These are phyloP conservation scores for Brachyrhaphis roseni DNA, from an alignment of 2,797 vertebrate species.

Conservation along the genomic window DNA sequence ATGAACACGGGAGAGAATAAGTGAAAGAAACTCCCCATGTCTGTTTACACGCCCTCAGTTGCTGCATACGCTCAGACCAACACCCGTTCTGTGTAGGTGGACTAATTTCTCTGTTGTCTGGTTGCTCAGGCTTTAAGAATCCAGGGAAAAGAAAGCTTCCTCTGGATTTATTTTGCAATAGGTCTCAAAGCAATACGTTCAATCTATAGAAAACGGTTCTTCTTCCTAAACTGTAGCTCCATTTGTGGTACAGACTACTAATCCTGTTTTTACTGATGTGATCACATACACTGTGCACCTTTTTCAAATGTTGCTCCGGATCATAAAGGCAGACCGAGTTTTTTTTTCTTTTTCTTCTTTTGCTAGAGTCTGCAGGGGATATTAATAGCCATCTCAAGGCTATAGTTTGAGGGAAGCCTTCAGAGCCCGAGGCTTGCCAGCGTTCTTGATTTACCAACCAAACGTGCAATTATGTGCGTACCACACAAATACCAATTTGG, in stretches of 20 bases:
- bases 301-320: conserved; percentile 43
- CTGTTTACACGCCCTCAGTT: conserved; percentile 13
- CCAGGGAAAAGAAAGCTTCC: conserved; percentile 38
- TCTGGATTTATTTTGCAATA: conserved; percentile 27
- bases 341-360: conserved; percentile 26
- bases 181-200: conserved; percentile 36
- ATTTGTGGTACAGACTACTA: conserved; percentile 26
- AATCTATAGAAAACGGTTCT: conserved; percentile 38
- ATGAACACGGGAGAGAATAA: conserved; percentile 6
- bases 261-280: conserved; percentile 38
- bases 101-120: conserved; percentile 38
- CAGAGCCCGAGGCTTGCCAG: conserved; percentile 76
- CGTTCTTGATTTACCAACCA: conserved; percentile 81
- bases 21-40: conserved; percentile 32
- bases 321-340: conserved; percentile 45
- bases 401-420: conserved; percentile 83
- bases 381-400: conserved; percentile 82
- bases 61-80: conserved; percentile 47
- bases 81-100: conserved; percentile 59
- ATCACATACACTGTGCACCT: conserved; percentile 37
- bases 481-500: conserved; percentile 85
- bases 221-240: conserved; percentile 33
- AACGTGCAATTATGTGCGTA: conserved; percentile 82
- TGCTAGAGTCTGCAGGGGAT: conserved; percentile 78
- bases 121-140: conserved; percentile 46